Base-by-base conservation (phyloP, 2,797 vertebrate genomes). In the Sebastes baramenuke region DNA sequence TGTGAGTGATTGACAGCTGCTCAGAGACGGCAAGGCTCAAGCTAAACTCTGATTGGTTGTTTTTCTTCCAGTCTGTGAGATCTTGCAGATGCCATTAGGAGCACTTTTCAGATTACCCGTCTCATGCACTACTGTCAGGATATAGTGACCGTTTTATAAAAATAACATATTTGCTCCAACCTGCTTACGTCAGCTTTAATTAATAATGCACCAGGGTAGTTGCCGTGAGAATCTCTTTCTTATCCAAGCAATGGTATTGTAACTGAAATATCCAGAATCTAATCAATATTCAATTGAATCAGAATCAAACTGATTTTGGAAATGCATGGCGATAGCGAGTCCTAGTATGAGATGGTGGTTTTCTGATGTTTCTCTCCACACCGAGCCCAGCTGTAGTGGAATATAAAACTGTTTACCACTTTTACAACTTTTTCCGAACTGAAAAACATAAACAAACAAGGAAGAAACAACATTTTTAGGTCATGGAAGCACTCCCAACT, bases 381-480 rank as follows among this genome's bases (percentile, higher is more conserved):
- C 2, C 56, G 7, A 55, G 20, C 52, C 8, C 7, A 30, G n/a
- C 72, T 71, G 22, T 52, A 14, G 72, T 52, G 32, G 38, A 77
- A 83, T 77, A 80, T 56, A 79, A 77, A 76, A 54, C 62, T 75
- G 69, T 88, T 84, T 72, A 77, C 75, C 34, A 32, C 80, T 55
- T 79, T 46, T 42, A 52, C 59, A 54, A 20, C 34, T 67, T 55
- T 38, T 55, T 22, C 6, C 4, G 38, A 70, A 59, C 49, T 46
- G 34, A 61, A 80, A 83, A 89, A 83, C 70, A 77, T 71, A 67
- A 83, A 86, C 68, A 82, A 79, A 66, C 29, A 52, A 60, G 25
- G 29, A 68, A 73, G 38, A 84, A 75, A 72, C 55, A 76, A 27
- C 6, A n/a, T 77, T 80, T 81, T 81, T 65, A 64, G 77, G 65